A percentile compares a stretch with the other conserved stretches of the same genome.
These are phyloP conservation scores for Rhagophthalmus giganteus DNA, from an alignment of 2,888 invertebrate genomes.

Conservation along the genomic window DNA sequence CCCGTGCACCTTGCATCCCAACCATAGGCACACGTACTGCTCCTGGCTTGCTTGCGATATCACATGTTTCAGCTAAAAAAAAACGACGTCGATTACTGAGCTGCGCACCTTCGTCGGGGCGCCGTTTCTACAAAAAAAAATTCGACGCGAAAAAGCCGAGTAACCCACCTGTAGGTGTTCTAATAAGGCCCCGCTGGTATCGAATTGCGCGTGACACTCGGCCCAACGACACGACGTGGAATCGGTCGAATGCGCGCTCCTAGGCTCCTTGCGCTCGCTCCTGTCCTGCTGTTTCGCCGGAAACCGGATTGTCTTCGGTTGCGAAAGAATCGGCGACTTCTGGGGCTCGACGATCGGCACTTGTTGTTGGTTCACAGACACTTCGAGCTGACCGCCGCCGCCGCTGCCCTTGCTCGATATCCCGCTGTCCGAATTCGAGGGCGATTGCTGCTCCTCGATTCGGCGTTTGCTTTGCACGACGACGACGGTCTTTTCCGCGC, in stretches of 20 bases:
- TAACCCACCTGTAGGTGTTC: conserved; percentile 80
- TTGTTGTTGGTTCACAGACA: conserved; percentile 46
- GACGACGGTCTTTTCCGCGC: conserved; percentile 60
- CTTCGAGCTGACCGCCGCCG: conserved; percentile 47
- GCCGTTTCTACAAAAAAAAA: neutral
- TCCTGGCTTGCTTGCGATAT: conserved; percentile 81
- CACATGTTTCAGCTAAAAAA: conserved; percentile 75
- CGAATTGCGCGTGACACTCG: conserved; percentile 77
- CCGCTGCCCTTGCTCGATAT: conserved; percentile 45
- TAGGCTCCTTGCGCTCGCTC: conserved; percentile 46
- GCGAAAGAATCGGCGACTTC: conserved; percentile 77
- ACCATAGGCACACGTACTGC: conserved; percentile 90
- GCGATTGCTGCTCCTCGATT: conserved; percentile 39
- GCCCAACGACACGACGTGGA: conserved; percentile 74
- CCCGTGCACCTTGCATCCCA: conserved; percentile 91
- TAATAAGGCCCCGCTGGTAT: conserved; percentile 77
- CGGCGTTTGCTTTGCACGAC: conserved; percentile 44
- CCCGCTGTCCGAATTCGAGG: conserved; percentile 51
- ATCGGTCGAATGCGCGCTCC: conserved; percentile 48
- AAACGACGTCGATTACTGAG: conserved; percentile 1
- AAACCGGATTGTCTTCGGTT: conserved; percentile 80
- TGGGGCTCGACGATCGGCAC: conserved; percentile 49
- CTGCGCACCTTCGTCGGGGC: neutral
- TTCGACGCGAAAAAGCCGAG: neutral
- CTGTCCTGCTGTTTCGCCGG: conserved; percentile 62